phyloP scores from a whole-genome alignment of 2,113 vertebrate species.

The Jaculus jaculus region DNA sequence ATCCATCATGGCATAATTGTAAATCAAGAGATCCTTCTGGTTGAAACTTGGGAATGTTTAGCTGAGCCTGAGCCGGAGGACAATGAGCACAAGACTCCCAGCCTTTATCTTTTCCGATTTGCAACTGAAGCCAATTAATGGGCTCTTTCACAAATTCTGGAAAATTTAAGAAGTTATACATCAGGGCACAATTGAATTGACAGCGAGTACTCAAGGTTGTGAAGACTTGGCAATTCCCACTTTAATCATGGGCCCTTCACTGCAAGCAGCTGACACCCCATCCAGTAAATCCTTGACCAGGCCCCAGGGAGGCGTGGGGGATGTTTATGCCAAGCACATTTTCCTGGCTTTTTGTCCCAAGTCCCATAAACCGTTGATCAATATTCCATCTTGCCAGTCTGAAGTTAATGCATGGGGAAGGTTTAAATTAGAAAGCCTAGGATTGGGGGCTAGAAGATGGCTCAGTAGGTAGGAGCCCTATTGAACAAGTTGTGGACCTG shows the following conservation, averaged over 20 bases:
- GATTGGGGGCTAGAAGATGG: not conserved
- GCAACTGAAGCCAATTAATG: not conserved
- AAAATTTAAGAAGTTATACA: not conserved
- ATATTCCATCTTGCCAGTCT: not conserved
- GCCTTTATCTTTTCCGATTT: constrained; percentile 4
- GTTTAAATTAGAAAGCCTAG: not conserved
- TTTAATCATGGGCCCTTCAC: not conserved
- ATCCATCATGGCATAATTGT: constrained; percentile 92
- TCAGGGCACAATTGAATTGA: not conserved
- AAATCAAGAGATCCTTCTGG: constrained; percentile 87
- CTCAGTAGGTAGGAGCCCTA: no score
- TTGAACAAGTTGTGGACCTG: no score
- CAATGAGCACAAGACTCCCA: not conserved
- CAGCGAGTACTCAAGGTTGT: not conserved
- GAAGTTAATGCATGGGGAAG: not conserved
- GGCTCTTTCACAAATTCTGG: not conserved
- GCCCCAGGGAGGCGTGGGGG: rapidly evolving
- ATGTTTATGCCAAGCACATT: not conserved
- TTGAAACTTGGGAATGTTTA: constrained; percentile 75
- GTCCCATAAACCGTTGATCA: not conserved
- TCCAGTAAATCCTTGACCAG: not conserved
- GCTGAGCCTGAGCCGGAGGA: constrained; percentile 59
- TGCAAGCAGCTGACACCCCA: not conserved
- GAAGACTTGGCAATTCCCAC: not conserved
- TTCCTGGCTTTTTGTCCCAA: not conserved